A percentile compares a stretch with the other conserved stretches of the same genome.
These are phyloP conservation scores for Mnemiopsis leidyi DNA, from an alignment of 37 sponge, comb jelly and placozoan species.

Conservation along the genomic window DNA sequence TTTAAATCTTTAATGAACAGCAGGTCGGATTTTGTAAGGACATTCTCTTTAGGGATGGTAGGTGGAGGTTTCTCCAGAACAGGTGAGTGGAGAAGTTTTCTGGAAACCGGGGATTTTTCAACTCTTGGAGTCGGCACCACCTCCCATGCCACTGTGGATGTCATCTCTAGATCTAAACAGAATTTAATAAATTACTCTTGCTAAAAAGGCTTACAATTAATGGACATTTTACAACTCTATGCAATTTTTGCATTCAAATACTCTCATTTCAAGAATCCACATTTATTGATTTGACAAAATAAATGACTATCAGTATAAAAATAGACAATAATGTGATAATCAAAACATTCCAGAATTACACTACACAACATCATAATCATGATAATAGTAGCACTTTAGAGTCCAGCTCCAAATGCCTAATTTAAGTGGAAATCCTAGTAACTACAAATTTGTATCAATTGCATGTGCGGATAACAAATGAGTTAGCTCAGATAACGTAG, in stretches of 20 bases:
- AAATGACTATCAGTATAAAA: not conserved
- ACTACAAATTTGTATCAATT: no score
- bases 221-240: no score
- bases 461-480: no score
- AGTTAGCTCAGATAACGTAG: no score
- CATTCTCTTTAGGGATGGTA: not conserved
- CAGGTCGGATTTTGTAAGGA: slow-evolving; percentile 18
- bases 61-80: not conserved
- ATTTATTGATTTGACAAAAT: not conserved
- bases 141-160: not conserved
- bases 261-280: no score
- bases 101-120: not conserved
- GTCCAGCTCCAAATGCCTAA: not conserved
- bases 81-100: not conserved
- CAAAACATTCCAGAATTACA: not conserved
- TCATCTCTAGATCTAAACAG: not conserved
- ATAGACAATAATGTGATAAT: not conserved
- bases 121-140: not conserved
- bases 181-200: not conserved
- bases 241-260: no score
- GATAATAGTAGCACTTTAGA: not conserved
- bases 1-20: slow-evolving; percentile 53
- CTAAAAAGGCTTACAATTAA: no score
- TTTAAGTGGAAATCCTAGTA: no score
- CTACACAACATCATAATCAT: not conserved